Conservation (phyloP, 2,888 invertebrate species). For the Campopleginae sp. region DNA sequence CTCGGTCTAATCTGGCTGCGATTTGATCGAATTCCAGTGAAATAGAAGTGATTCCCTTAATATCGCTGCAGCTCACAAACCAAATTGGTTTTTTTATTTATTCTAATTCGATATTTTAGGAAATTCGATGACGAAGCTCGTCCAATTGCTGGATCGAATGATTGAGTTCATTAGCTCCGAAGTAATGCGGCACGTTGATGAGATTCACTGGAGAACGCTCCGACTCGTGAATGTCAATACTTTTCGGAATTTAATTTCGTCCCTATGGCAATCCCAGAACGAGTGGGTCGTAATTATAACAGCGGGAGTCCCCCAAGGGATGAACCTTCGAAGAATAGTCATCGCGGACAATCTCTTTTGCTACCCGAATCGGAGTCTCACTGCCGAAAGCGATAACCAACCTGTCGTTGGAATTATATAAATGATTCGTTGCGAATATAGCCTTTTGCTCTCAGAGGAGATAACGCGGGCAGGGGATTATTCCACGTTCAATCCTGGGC, state of each 20-base stretch:
- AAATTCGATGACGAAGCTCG: not conserved
- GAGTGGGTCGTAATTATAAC: slow-evolving; percentile 24
- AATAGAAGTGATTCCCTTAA: not conserved
- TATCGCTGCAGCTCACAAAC: not conserved
- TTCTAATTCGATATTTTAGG: not conserved
- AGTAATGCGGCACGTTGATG: slow-evolving; percentile 9
- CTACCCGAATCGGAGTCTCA: not conserved
- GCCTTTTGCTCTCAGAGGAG: slow-evolving; percentile 22
- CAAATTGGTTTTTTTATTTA: not conserved
- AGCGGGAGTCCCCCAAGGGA: not conserved
- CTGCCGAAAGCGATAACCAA: slow-evolving; percentile 21
- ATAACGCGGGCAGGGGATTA: slow-evolving; percentile 36
- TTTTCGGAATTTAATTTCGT: not conserved
- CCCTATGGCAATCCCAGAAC: not conserved
- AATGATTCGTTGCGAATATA: slow-evolving; percentile 43
- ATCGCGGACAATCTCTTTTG: not conserved
- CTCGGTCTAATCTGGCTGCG: not conserved
- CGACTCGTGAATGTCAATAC: not conserved
- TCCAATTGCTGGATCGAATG: not conserved
- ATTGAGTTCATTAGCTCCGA: not conserved
- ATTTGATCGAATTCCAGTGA: not conserved
- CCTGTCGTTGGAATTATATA: slow-evolving; percentile 48
- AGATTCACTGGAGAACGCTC: slow-evolving; percentile 7
- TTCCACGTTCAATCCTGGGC: slow-evolving; percentile 12
- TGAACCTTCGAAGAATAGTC: slow-evolving; percentile 2